Base-by-base conservation (phyloP, 2,797 vertebrate species). In the Choloepus didactylus region DNA sequence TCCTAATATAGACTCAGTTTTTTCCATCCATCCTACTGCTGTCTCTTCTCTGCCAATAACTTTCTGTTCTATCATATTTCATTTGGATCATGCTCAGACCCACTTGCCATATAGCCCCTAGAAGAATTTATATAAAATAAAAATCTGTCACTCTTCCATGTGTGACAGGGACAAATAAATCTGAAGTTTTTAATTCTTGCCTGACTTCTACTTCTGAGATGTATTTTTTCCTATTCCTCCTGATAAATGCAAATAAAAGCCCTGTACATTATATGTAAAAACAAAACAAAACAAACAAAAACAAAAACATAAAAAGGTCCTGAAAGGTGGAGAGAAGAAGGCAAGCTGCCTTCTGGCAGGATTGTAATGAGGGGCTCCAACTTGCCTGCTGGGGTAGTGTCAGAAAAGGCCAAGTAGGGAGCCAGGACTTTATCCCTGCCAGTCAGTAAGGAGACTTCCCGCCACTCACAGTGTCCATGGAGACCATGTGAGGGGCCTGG, bases 31-130 rank as follows among this genome's bases (percentile, higher is more conserved):
- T 25, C 1, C 64, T 66, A 73, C 44, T 14, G 25, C 6, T 73
- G 27, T 85, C n/a, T 67, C 19, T 79, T 67, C 84, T n/a, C 49
- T 59, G 41, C 75, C 64, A 75, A 16, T 69, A 64, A 83, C 15
- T 77, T 79, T 79, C 49, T 76, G 81, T 44, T 85, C 46, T 80
- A 59, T 69, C 76, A 51, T 16, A 75, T 64, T 93, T 18, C 88
- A 73, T 89, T 49, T 89, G 18, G 41, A 12, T 73, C 44, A n/a
- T 9, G 4, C 54, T 91, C 84, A 67, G 49, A 72, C 72, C 23
- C 8, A 51, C 18, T 18, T 23, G n/a, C 6, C 38, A 51, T 4
- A 44, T 44, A 38, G 6, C 9, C 51, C 49, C 31, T 51, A 29
- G 41, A 44, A 75, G 7, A 54, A 12, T 69, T 73, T 73, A 10